These are phyloP conservation scores for Megathymus violae DNA, from an alignment of 1,140 invertebrate species.

Conservation along the genomic window DNA sequence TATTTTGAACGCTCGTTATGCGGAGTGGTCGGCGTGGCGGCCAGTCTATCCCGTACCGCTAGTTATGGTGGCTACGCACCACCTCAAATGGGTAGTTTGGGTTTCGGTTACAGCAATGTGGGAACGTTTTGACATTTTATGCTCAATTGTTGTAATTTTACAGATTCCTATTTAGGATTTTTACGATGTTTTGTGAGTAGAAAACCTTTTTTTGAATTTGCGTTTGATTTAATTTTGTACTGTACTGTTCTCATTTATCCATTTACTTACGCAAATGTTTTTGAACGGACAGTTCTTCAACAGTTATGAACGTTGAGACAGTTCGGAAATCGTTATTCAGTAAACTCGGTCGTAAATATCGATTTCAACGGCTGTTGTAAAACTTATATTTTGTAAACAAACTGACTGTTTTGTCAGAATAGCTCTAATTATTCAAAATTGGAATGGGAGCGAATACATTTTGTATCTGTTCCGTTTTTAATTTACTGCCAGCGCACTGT, in stretches of 20 bases:
- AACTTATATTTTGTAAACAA: conserved; percentile 69
- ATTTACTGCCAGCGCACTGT: conserved; percentile 23
- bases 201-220: too few species aligned
- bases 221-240: not conserved
- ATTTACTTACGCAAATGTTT: not conserved
- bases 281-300: conserved; percentile 40
- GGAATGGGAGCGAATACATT: conserved; percentile 32
- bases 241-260: too few species aligned
- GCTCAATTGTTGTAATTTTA: conserved; percentile 19
- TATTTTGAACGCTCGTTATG: conserved; percentile 28
- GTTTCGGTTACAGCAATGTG: conserved; percentile 44
- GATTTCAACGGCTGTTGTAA: conserved; percentile 69
- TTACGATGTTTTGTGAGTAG: not conserved
- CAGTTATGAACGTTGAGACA: conserved; percentile 51
- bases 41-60: not conserved
- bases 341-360: conserved; percentile 64
- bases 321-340: conserved; percentile 49
- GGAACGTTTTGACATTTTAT: conserved; percentile 35
- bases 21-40: conserved; percentile 12
- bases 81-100: conserved; percentile 34
- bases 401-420: conserved; percentile 44
- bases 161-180: conserved; percentile 4
- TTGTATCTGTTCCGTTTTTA: conserved; percentile 27
- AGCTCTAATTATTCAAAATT: conserved; percentile 31
- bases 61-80: conserved; percentile 27